A percentile compares a stretch with the other conserved stretches of the same genome.
phyloP scores from a whole-genome alignment of 2,113 vertebrate species.

The Amblyornis subalaris region DNA sequence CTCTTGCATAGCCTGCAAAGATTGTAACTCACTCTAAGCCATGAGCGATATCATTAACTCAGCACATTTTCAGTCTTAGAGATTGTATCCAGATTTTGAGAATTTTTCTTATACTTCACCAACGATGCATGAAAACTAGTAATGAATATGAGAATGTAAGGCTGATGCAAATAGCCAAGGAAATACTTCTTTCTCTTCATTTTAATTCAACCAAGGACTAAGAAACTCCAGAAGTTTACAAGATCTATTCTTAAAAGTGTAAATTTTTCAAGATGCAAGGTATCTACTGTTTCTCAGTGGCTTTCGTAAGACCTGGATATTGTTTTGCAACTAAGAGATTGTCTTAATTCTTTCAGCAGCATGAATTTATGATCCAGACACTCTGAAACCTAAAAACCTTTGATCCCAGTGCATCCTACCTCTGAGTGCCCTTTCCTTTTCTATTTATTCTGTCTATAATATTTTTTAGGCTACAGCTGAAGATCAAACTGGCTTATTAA shows the following conservation, averaged over 20 bases:
- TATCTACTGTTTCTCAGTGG: neutral
- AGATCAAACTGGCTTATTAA: slow-evolving; percentile 27
- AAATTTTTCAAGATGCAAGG: neutral
- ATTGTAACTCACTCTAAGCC: slow-evolving; percentile 58
- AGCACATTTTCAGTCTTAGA: slow-evolving; percentile 49
- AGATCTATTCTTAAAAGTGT: neutral
- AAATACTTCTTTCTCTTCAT: neutral
- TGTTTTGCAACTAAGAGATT: neutral
- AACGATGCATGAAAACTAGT: slow-evolving; percentile 56
- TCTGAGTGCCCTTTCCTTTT: neutral
- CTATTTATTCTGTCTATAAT: neutral
- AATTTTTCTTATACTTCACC: slow-evolving; percentile 43
- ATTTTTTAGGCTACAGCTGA: slow-evolving; percentile 16
- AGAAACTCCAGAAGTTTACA: neutral
- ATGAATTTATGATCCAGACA: neutral
- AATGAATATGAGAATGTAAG: slow-evolving; percentile 30
- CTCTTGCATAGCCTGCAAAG: slow-evolving; percentile 55
- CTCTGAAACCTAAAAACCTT: neutral
- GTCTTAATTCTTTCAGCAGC: neutral
- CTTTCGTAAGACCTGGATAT: neutral
- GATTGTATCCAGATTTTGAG: slow-evolving; percentile 48
- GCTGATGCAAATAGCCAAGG: slow-evolving; percentile 26
- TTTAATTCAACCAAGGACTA: neutral
- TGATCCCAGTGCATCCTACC: fast-evolving
- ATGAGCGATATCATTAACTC: slow-evolving; percentile 62